Evolutionary conservation across 2,797 vertebrate genomes (phyloP).

Genomic region (Harpagifer antarcticus): DNA sequence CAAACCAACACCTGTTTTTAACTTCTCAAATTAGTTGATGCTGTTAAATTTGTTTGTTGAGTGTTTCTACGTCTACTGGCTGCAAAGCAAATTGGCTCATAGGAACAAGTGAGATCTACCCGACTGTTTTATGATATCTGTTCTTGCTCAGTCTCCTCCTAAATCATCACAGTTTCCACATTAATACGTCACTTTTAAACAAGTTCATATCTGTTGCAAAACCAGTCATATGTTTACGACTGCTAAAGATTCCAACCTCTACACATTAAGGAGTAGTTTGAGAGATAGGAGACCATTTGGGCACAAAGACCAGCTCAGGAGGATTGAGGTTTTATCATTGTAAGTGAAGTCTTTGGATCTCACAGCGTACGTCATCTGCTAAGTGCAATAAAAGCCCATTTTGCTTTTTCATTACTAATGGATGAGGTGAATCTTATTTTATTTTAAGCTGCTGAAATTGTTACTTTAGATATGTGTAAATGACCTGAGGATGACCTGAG

Average conservation of each 20-base stretch:
- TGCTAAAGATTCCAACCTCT: constrained; percentile 16
- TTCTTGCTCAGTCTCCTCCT: constrained; percentile 43
- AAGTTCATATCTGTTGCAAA: constrained; percentile 38
- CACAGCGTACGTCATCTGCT: constrained; percentile 16
- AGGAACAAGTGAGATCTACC: constrained; percentile 40
- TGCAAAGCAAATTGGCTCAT: constrained; percentile 39
- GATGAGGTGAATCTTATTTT: constrained; percentile 39
- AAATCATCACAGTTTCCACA: constrained; percentile 58
- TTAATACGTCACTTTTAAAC: constrained; percentile 36
- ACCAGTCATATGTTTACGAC: constrained; percentile 27
- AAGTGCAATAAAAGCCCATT: constrained; percentile 17
- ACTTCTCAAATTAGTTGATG: constrained; percentile 13
- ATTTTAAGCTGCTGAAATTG: constrained; percentile 28
- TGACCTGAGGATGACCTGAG: constrained; percentile 41
- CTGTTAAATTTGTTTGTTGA: constrained; percentile 47
- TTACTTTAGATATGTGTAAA: constrained; percentile 29
- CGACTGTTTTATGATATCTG: constrained; percentile 44
- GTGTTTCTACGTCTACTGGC: constrained; percentile 30
- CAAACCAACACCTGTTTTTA: constrained; percentile 26
- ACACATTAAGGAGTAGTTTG: background rate
- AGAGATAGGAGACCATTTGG: constrained; percentile 11
- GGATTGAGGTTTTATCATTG: constrained; percentile 7
- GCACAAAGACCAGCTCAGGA: background rate
- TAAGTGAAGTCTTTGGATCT: constrained; percentile 30
- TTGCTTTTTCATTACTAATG: constrained; percentile 36